Evolutionary conservation across 2,888 invertebrate genomes (phyloP).

Genomic region (Napeogenes inachia): DNA sequence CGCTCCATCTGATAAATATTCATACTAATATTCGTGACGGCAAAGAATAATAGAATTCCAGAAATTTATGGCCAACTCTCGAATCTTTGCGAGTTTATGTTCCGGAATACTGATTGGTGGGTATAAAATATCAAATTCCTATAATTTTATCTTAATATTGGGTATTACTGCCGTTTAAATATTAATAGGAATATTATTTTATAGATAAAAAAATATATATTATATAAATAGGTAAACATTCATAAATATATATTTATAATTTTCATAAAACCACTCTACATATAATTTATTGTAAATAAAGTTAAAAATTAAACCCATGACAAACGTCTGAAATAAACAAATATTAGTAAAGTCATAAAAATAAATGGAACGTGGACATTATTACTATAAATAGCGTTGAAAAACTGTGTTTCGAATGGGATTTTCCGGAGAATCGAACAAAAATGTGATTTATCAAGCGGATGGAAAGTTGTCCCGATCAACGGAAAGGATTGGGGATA

Average conservation of each 20-base stretch:
- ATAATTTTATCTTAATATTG: too few relatives aligned
- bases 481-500: conserved; percentile 24
- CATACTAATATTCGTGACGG: conserved; percentile 27
- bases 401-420: conserved; percentile 6
- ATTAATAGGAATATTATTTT: too few relatives aligned
- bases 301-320: background rate
- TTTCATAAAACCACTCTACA: too few relatives aligned
- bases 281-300: background rate
- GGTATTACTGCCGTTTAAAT: too few relatives aligned
- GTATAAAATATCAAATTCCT: too few relatives aligned
- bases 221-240: too few relatives aligned
- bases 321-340: background rate
- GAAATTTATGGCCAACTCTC: conserved; percentile 18
- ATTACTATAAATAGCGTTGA: conserved; percentile 5
- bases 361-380: background rate
- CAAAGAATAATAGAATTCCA: conserved; percentile 24
- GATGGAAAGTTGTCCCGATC: conserved; percentile 18
- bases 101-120: conserved; percentile 11
- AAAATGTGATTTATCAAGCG: conserved; percentile 19
- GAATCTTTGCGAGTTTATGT: conserved; percentile 11
- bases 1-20: conserved; percentile 29
- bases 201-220: too few relatives aligned
- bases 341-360: background rate
- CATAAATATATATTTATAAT: too few relatives aligned
- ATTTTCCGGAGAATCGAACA: conserved; percentile 9